Base-by-base conservation (phyloP, 2,888 invertebrate species). In the Epinotia ramella region DNA sequence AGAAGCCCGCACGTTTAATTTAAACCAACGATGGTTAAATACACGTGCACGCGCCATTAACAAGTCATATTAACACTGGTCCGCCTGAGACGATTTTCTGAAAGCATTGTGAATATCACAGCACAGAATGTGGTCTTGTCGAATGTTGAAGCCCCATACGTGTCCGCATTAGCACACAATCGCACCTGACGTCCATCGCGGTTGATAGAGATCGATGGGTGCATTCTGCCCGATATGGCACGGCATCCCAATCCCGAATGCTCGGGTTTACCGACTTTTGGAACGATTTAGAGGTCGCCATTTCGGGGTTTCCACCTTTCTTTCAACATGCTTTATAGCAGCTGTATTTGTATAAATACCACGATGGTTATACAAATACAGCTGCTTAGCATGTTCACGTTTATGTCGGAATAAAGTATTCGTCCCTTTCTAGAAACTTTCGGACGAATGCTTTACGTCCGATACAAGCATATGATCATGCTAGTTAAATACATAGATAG, bases 141-240 rank as follows among this genome's bases (percentile, higher is more conserved):
- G 33, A 60, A 60, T 33, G 62, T 62, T 33, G 46, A 16, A 12
- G 46, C n/a, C 28, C 66, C 66, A 65, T 73, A 62, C 64, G 59
- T 24, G 69, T 53, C 16, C 64, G 44, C 59, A 75, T 75, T 75
- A 75, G 59, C 75, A 75, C 75, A 75, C 75, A 75, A 75, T 75
- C 75, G 75, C 75, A 70, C 64, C 64, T 74, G 74, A 57, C 74
- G 66, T 28, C 28, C 71, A 40, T 6, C 18, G n/a, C n/a, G 28
- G 12, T 33, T 71, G 71, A 75, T 66, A 75, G 56, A 71, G 70
- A 75, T 75, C 70, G 69, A 75, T 75, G 59, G 66, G 24, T 16
- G 74, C 74, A 74, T 74, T 75, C 70, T 66, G 65, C 75, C 70
- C 75, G 65, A 71, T 71, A 75, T 71, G 75, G 75, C 71, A 75